These are phyloP conservation scores for Chloroceryle aenea DNA, from an alignment of 2,113 vertebrate species.

Conservation along the genomic window DNA sequence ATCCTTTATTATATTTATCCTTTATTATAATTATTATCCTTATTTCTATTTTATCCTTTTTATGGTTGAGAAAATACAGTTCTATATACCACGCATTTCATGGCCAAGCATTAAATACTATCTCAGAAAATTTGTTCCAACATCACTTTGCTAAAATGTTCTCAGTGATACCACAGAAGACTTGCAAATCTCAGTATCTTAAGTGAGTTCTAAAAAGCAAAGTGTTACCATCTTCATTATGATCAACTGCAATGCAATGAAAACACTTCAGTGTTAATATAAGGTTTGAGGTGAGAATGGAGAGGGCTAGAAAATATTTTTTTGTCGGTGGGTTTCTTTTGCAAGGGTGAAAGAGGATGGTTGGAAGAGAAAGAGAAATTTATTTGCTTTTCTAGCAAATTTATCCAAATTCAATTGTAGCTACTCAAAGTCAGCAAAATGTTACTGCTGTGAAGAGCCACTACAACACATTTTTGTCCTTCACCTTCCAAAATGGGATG, in stretches of 20 bases:
- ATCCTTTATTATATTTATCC: too few relatives aligned
- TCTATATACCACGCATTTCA: background rate
- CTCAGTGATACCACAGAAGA: background rate
- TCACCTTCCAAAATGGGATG: background rate
- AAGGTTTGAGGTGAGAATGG: background rate
- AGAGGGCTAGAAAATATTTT: background rate
- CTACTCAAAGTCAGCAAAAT: background rate
- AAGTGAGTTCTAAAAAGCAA: background rate
- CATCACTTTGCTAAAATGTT: background rate
- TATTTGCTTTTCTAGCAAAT: background rate
- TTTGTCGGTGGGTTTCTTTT: background rate
- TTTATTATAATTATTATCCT: too few relatives aligned
- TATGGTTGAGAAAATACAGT: background rate
- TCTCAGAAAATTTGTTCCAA: background rate
- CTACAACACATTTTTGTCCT: background rate
- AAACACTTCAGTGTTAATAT: background rate
- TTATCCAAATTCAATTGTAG: background rate
- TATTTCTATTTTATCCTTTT: too few relatives aligned
- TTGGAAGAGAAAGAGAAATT: background rate
- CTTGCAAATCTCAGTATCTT: background rate
- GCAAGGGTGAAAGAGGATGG: background rate
- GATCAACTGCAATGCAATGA: background rate
- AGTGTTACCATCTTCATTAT: background rate
- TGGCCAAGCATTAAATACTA: background rate
- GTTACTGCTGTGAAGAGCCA: background rate